phyloP scores from a whole-genome alignment of 2,797 vertebrate species.

The Etheostoma nigrum region DNA sequence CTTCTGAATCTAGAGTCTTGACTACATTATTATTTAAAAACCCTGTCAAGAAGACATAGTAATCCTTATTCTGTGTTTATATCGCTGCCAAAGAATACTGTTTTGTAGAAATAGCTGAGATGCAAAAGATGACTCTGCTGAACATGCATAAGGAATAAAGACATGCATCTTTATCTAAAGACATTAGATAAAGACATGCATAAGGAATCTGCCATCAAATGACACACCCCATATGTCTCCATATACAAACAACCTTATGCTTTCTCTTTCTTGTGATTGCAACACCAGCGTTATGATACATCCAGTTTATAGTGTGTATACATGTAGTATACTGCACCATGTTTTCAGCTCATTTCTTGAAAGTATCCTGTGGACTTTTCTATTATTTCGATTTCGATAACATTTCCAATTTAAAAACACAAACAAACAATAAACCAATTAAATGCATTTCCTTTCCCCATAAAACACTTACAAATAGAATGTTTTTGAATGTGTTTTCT shows the following conservation, averaged over 20 bases:
- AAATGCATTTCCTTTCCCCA: slow-evolving; percentile 5
- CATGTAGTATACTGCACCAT: neutral
- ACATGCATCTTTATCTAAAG: too few relatives aligned
- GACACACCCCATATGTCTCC: neutral
- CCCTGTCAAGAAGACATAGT: neutral
- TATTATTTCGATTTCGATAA: neutral
- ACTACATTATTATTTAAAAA: slow-evolving; percentile 18
- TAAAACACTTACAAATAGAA: neutral
- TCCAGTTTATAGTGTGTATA: too few relatives aligned
- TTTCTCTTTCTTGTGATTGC: slow-evolving; percentile 10
- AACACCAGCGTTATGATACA: neutral
- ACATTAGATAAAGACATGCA: neutral
- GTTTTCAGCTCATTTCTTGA: slow-evolving; percentile 7
- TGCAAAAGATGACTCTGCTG: neutral
- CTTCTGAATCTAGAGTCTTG: slow-evolving; percentile 10
- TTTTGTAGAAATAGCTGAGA: neutral
- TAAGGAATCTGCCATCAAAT: neutral
- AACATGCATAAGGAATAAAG: too few relatives aligned
- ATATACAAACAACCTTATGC: neutral
- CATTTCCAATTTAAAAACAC: neutral
- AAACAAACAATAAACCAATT: neutral
- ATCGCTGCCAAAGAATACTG: neutral
- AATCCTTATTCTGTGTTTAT: slow-evolving; percentile 1
- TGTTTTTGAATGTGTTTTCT: too few relatives aligned
- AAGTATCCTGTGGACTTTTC: neutral